phyloP scores from a whole-genome alignment of 92 coral and sea anemone species.

The Bergia sp. region DNA sequence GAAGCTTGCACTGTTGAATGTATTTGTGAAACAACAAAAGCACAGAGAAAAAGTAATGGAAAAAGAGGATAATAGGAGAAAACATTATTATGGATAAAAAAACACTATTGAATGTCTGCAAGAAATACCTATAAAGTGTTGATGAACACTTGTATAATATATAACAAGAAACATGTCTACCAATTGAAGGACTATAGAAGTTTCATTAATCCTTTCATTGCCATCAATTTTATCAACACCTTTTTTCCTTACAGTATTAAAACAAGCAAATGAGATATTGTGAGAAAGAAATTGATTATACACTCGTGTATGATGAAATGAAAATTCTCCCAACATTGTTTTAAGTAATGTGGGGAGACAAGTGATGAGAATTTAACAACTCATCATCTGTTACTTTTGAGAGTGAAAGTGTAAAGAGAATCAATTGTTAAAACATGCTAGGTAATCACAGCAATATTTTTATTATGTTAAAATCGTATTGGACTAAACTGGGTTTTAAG shows the following conservation, averaged over 20 bases:
- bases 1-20: too few species aligned
- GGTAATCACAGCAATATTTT: neutral
- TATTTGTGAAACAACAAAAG: neutral
- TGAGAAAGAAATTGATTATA: neutral
- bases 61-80: neutral
- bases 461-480: neutral
- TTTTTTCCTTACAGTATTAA: neutral
- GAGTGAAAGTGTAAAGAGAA: neutral
- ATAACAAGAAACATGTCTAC: neutral
- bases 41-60: too few species aligned
- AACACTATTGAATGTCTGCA: neutral
- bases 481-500: constrained; percentile 7
- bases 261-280: too few species aligned
- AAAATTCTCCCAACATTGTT: neutral
- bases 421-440: neutral
- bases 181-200: neutral
- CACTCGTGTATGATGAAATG: neutral
- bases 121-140: too few species aligned
- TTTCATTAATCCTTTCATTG: too few species aligned
- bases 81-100: neutral
- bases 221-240: neutral
- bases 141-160: too few species aligned
- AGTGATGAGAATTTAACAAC: neutral
- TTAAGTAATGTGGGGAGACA: neutral
- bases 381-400: neutral